Evolutionary conservation across 1,140 invertebrate species (phyloP).

Genomic region (Ips nitidus): DNA sequence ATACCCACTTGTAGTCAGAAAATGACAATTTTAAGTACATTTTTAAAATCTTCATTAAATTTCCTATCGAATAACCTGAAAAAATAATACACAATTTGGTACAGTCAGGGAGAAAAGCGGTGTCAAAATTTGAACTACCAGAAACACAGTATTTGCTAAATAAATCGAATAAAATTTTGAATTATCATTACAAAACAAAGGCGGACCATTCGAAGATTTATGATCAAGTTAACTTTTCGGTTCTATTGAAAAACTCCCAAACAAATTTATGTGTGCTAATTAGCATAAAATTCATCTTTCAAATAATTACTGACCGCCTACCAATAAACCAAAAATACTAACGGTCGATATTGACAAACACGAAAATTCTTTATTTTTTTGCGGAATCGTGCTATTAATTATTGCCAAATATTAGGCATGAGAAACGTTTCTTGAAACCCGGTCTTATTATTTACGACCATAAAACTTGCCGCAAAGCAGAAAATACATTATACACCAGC

Average conservation of each 20-base stretch:
- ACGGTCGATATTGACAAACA: too few species aligned
- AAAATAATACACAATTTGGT: too few species aligned
- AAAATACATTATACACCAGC: slow-evolving; percentile 1
- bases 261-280: slow-evolving; percentile 5
- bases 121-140: too few species aligned
- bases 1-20: too few species aligned
- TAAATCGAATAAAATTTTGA: too few species aligned
- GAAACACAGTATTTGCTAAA: too few species aligned
- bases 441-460: slow-evolving; percentile 10
- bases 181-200: neutral
- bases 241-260: slow-evolving; percentile 8
- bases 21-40: too few species aligned
- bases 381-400: neutral
- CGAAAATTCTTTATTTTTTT: too few species aligned
- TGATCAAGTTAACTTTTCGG: slow-evolving; percentile 3
- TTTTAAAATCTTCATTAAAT: too few species aligned
- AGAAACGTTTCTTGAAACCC: neutral
- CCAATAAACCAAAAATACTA: slow-evolving; percentile 2
- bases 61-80: too few species aligned
- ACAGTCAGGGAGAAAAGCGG: too few species aligned
- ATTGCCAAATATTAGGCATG: neutral
- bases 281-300: slow-evolving; percentile 11
- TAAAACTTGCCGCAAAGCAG: slow-evolving; percentile 11
- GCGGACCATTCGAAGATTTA: slow-evolving; percentile 18
- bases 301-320: slow-evolving; percentile 8